phyloP scores from a whole-genome alignment of 2,797 vertebrate species.

The Xyrichtys novacula region DNA sequence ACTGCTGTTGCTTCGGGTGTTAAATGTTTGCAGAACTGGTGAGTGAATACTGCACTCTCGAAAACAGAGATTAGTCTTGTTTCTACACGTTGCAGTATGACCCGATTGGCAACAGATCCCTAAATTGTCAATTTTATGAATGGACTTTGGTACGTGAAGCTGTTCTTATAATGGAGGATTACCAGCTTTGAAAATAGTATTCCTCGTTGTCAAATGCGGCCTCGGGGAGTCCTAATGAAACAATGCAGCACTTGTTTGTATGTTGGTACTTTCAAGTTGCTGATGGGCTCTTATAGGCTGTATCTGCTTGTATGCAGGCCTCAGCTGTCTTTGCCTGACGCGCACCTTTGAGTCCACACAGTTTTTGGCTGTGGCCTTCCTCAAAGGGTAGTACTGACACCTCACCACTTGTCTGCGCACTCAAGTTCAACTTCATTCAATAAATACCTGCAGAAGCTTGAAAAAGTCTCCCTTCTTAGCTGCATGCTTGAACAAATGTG shows the following conservation, averaged over 20 bases:
- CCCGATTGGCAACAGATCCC: not conserved
- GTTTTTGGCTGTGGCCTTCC: constrained; percentile 64
- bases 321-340: constrained; percentile 43
- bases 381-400: constrained; percentile 52
- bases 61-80: not conserved
- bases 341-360: constrained; percentile 41
- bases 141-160: constrained; percentile 14
- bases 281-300: too few relatives aligned
- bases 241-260: constrained; percentile 1
- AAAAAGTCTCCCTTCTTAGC: not conserved
- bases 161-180: not conserved
- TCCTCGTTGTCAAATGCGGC: not conserved
- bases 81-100: not conserved
- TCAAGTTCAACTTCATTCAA: constrained; percentile 51
- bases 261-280: not conserved
- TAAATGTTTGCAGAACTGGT: constrained; percentile 2
- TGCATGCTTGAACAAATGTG: not conserved
- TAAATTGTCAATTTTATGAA: constrained; percentile 25
- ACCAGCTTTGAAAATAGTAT: not conserved
- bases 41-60: not conserved
- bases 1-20: not conserved
- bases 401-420: constrained; percentile 61
- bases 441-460: not conserved
- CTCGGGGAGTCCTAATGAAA: not conserved
- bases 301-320: constrained; percentile 49